These are phyloP conservation scores for Nesidiocoris tenuis DNA, from an alignment of 2,888 invertebrate species.

Conservation along the genomic window DNA sequence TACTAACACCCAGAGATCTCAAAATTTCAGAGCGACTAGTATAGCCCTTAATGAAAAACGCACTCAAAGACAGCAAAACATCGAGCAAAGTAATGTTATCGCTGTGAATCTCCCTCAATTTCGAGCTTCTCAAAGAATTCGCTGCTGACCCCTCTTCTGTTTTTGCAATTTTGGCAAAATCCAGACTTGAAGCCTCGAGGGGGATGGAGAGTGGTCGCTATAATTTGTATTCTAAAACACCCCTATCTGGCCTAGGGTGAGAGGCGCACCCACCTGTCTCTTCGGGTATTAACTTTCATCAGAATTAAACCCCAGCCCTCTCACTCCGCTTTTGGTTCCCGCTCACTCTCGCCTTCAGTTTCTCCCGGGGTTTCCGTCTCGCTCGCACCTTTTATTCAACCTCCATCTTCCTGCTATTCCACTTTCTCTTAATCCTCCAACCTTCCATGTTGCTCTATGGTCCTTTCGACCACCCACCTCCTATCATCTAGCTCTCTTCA, in stretches of 20 bases:
- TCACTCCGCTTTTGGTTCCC: conserved; percentile 2
- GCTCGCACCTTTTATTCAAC: conserved; percentile 1
- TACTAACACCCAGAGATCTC: too few relatives aligned
- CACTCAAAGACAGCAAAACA: too few relatives aligned
- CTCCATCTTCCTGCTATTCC: neutral
- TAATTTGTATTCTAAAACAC: conserved; percentile 44
- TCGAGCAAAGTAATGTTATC: too few relatives aligned
- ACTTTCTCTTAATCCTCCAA: neutral
- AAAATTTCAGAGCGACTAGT: too few relatives aligned
- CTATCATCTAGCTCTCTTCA: conserved; percentile 24
- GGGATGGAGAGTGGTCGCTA: conserved; percentile 10
- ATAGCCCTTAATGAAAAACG: too few relatives aligned
- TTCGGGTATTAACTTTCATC: conserved; percentile 45
- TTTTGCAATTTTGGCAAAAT: neutral
- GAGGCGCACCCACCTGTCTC: conserved; percentile 42
- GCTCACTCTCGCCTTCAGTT: conserved; percentile 3
- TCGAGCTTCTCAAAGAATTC: too few relatives aligned
- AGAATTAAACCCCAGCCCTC: conserved; percentile 40
- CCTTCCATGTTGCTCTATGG: neutral
- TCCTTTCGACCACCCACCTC: neutral
- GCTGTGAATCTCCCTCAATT: too few relatives aligned
- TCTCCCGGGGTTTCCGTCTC: neutral
- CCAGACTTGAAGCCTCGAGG: neutral
- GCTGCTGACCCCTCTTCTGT: too few relatives aligned
- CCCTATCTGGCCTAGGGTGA: conserved; percentile 25